Percentiles rank a stretch among this genome's conserved stretches.
Conservation (phyloP, 2,113 vertebrate species). For the Microcebus tavaratra region DNA sequence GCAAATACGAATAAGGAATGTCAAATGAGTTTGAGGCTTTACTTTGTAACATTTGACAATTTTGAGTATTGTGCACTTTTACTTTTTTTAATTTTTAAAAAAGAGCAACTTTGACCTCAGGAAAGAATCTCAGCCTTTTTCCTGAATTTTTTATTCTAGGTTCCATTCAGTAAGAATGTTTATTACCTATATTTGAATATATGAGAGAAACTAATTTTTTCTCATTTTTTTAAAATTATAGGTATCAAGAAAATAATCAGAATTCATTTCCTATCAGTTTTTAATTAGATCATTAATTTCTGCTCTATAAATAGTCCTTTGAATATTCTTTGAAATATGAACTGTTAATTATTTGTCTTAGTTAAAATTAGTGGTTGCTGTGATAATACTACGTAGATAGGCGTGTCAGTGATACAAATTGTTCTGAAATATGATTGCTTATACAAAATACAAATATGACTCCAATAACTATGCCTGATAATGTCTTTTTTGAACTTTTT, state of each 20-base stretch:
- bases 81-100: conserved; percentile 20
- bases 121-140: conserved; percentile 75
- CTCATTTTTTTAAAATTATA: conserved; percentile 23
- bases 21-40: background rate
- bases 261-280: background rate
- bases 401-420: background rate
- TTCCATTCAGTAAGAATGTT: conserved; percentile 57
- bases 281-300: conserved; percentile 53
- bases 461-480: background rate
- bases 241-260: conserved; percentile 37
- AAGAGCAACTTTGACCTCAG: background rate
- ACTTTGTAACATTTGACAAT: background rate
- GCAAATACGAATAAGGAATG: background rate
- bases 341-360: conserved; percentile 30
- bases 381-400: background rate
- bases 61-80: background rate
- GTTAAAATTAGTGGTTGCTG: conserved; percentile 16
- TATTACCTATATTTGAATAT: conserved; percentile 42
- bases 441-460: background rate
- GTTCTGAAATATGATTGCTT: conserved; percentile 27
- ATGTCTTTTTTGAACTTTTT: background rate
- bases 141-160: conserved; percentile 75
- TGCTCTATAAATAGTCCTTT: background rate
- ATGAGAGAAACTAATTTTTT: conserved; percentile 43
- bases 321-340: background rate